These are phyloP conservation scores for Progne subis DNA, from an alignment of 2,113 vertebrate species.

Conservation along the genomic window DNA sequence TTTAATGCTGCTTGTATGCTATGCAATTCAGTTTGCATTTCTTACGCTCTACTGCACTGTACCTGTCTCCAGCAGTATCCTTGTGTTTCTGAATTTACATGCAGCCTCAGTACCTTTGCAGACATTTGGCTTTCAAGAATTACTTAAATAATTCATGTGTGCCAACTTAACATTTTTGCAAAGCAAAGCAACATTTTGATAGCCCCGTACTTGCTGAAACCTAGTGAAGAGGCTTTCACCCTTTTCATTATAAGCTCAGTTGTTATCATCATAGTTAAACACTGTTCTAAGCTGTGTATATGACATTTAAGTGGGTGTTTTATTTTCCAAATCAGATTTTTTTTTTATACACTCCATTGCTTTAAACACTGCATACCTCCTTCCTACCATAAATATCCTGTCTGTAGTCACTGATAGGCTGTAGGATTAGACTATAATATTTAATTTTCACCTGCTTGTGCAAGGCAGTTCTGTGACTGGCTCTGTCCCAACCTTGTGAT, in stretches of 20 bases:
- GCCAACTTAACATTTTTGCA: conserved; percentile 24
- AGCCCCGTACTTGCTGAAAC: neutral
- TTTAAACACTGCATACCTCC: neutral
- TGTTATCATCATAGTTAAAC: neutral
- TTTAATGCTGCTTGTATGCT: neutral
- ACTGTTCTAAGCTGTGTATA: neutral
- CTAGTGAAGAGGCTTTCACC: neutral
- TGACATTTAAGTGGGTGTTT: neutral
- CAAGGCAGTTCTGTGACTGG: neutral
- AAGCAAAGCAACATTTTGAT: conserved; percentile 40
- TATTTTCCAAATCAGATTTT: neutral
- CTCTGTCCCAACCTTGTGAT: neutral
- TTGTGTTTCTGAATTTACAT: neutral
- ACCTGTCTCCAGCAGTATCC: conserved; percentile 1
- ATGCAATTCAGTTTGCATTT: neutral
- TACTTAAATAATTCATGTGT: conserved; percentile 6
- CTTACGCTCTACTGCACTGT: neutral
- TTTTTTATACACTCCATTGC: neutral
- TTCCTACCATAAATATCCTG: neutral
- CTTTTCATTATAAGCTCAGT: neutral
- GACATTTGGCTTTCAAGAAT: conserved; percentile 21
- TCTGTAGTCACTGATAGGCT: neutral
- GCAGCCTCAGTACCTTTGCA: neutral
- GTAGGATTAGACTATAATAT: neutral
- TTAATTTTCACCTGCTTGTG: neutral